These are phyloP conservation scores for Hypothenemus hampei DNA, from an alignment of 1,140 invertebrate genomes.

Conservation along the genomic window DNA sequence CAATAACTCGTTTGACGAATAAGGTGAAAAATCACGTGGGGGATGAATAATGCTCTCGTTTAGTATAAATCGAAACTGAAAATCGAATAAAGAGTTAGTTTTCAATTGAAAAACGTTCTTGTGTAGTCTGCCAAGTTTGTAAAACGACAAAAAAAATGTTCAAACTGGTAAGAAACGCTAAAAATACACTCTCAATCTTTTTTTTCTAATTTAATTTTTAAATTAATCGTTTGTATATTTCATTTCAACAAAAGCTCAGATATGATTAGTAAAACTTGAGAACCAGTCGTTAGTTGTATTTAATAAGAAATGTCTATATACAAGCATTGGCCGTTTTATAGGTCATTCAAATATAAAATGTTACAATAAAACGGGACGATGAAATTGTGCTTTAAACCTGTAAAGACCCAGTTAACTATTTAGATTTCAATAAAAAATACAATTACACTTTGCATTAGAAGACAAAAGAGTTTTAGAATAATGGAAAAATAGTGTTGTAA, in stretches of 20 bases:
- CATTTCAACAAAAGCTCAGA: neutral
- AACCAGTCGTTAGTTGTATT: neutral
- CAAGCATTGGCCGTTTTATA: neutral
- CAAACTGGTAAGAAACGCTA: conserved; percentile 4
- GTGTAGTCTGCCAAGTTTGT: no score
- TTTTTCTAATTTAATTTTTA: neutral
- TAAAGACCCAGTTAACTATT: no score
- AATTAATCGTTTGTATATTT: no score
- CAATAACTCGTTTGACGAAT: neutral
- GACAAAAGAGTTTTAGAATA: no score
- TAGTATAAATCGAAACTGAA: no score
- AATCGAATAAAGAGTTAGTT: conserved; percentile 1
- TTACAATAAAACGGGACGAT: no score
- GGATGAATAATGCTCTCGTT: conserved; percentile 9
- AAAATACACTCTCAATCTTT: neutral
- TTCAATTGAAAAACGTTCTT: neutral
- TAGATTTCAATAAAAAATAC: no score
- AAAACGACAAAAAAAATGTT: neutral
- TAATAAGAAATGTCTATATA: neutral
- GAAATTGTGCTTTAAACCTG: no score
- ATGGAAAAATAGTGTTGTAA: no score
- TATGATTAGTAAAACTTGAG: neutral
- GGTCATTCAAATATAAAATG: neutral
- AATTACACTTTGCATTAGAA: no score
- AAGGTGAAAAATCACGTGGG: conserved; percentile 2